Base-by-base conservation (phyloP, 2,797 vertebrate species). In the Microcaecilia unicolor region DNA sequence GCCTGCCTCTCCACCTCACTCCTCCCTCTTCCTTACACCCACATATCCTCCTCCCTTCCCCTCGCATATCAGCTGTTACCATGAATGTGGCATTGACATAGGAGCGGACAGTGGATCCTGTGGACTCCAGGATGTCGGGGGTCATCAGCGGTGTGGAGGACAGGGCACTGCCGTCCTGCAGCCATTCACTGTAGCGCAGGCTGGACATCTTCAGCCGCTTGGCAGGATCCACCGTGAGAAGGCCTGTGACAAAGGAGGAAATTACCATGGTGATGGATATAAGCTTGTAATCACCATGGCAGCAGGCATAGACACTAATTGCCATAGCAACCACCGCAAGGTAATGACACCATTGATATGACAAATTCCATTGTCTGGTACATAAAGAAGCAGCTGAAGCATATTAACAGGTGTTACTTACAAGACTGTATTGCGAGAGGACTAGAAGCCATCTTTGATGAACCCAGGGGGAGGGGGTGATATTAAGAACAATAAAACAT, bases 31-130 rank as follows among this genome's bases (percentile, higher is more conserved):
- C 4, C 22, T 22, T 1, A 15, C 15, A 26, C 16, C 9, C 7
- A 3, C 14, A 9, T 4, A 14, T 18, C 19, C 4, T 2, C 5
- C 33, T 15, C 6, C 19, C 17, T 8, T 18, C 13, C 18, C 19
- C 9, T 8, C 18, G 24, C 8, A 4, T 8, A 8, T 9, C 12
- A 15, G n/a, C 10, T 21, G 30, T 51, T 58, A 94, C 92, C 89
- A 91, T 85, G 62, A 89, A 94, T 7, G 92, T 93, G 25, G 85
- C 91, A 8, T 93, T 92, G 49, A 94, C 86, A 3, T 89, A 93
- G 0, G 89, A 92, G 47, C 90, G 86, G 41, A 93, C 90, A 0
- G 89, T 89, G 0, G 87, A 81, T 7, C 92, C 92, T 0, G 88
- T 89, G 41, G 91, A 93, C 64, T 93, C 92, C 2, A 95, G 67